phyloP scores from a whole-genome alignment of 2,797 vertebrate genomes.

The Neopelma chrysocephalum region DNA sequence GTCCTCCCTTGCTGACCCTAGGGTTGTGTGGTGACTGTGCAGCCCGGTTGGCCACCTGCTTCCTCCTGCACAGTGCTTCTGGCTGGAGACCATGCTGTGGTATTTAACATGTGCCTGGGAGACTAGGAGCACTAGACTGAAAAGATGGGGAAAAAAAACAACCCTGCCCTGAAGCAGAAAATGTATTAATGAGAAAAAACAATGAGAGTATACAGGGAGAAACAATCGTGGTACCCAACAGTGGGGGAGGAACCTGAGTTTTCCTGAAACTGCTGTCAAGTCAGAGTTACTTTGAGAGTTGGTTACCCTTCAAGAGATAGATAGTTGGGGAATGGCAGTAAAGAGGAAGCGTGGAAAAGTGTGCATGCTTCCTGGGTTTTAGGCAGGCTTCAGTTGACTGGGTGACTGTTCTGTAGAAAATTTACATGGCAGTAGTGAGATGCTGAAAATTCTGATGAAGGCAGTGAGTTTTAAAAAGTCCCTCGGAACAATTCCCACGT shows the following conservation, averaged over 20 bases:
- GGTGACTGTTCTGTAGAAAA: not conserved
- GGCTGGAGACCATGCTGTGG: not conserved
- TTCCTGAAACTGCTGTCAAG: not conserved
- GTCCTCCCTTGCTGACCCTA: not conserved
- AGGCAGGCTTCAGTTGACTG: not conserved
- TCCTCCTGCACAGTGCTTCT: not conserved
- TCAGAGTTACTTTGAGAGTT: not conserved
- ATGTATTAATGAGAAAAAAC: not conserved
- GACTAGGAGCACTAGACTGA: not conserved
- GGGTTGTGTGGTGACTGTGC: not conserved
- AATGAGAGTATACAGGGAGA: not conserved
- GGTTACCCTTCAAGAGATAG: not conserved
- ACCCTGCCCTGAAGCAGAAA: not conserved
- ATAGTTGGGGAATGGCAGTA: not conserved
- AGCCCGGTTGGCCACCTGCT: not conserved
- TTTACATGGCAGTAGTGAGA: not conserved
- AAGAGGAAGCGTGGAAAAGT: not conserved
- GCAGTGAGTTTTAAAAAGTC: not conserved
- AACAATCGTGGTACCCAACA: not conserved
- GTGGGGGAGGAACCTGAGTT: not conserved
- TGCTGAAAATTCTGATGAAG: not conserved
- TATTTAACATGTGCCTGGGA: not conserved
- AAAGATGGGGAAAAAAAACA: not conserved
- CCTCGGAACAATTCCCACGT: not conserved
- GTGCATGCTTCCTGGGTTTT: not conserved